Evolutionary conservation across 2,113 vertebrate genomes (phyloP).

Genomic region (Solea solea): DNA sequence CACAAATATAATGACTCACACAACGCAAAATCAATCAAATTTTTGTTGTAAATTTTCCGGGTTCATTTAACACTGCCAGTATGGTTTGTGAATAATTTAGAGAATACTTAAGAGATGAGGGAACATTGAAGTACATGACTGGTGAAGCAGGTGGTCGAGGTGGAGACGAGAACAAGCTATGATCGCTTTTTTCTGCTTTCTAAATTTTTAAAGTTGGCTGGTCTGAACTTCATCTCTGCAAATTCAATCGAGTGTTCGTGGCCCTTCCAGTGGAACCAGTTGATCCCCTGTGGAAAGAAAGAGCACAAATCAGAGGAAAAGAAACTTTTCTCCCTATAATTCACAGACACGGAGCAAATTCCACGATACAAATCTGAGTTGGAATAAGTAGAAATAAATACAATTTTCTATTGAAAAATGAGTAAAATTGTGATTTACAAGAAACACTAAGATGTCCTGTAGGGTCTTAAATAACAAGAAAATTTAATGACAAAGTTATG

Average conservation of each 20-base stretch:
- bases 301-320: background rate
- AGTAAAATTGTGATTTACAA: no score
- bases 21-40: constrained; percentile 7
- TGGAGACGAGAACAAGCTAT: constrained; percentile 53
- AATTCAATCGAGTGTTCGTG: constrained; percentile 94
- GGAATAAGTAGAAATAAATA: no score
- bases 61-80: constrained; percentile 20
- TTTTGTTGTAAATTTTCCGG: constrained; percentile 26
- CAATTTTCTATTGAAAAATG: no score
- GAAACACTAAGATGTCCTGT: no score
- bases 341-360: background rate
- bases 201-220: constrained; percentile 89
- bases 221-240: constrained; percentile 96
- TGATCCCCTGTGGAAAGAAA: constrained; percentile 87
- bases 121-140: background rate
- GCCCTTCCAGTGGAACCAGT: constrained; percentile 99
- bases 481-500: no score
- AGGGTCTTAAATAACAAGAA: no score
- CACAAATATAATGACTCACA: constrained; percentile 25
- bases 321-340: background rate
- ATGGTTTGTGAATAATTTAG: constrained; percentile 9
- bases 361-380: background rate
- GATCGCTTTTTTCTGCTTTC: constrained; percentile 91
- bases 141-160: background rate
- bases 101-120: constrained; percentile 13